phyloP scores from a whole-genome alignment of 2,113 vertebrate genomes.

The Phalacrocorax carbo region DNA sequence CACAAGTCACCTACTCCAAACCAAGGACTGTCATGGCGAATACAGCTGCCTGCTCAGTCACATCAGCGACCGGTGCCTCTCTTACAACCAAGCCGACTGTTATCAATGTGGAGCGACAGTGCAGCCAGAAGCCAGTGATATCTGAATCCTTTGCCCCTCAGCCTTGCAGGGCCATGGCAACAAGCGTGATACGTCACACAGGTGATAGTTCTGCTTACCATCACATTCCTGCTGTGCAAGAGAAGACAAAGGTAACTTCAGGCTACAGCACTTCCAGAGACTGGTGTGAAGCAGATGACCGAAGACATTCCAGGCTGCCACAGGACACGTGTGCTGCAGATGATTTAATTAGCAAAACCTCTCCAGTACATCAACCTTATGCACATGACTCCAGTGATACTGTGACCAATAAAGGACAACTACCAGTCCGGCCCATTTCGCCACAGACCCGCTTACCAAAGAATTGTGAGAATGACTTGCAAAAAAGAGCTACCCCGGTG shows the following conservation, averaged over 20 bases:
- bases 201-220: conserved; percentile 74
- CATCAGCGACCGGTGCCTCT: neutral
- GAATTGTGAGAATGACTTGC: conserved; percentile 64
- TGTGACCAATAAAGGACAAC: conserved; percentile 23
- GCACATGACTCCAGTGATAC: neutral
- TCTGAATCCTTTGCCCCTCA: conserved; percentile 18
- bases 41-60: conserved; percentile 30
- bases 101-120: conserved; percentile 10
- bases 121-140: conserved; percentile 17
- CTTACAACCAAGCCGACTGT: neutral
- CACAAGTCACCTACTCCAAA: conserved; percentile 73
- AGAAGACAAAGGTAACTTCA: neutral
- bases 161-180: conserved; percentile 80
- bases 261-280: neutral
- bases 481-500: conserved; percentile 64
- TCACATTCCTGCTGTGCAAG: conserved; percentile 62
- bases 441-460: conserved; percentile 53
- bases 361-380: conserved; percentile 16
- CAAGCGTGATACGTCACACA: conserved; percentile 89
- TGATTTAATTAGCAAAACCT: neutral
- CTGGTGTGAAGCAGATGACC: neutral
- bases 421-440: neutral
- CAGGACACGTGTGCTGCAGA: neutral
- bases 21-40: conserved; percentile 49
- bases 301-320: neutral